These are phyloP conservation scores for Neogobius melanostomus DNA, from an alignment of 2,113 vertebrate genomes.

Conservation along the genomic window DNA sequence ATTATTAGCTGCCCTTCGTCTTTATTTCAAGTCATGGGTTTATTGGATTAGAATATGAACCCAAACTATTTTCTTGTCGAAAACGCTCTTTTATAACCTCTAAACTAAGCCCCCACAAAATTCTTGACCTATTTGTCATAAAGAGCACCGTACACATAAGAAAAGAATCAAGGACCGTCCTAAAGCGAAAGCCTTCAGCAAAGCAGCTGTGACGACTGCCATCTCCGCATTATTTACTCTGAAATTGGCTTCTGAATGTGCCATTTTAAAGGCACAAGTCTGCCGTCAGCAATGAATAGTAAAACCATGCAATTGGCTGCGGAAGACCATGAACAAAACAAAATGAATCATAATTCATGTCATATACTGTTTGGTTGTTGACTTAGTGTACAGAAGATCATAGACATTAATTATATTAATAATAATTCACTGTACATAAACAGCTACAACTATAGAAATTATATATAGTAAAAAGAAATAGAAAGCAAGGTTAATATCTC, in stretches of 20 bases:
- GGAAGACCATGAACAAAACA: background rate
- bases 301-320: background rate
- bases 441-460: no score
- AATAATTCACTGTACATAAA: no score
- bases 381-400: background rate
- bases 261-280: background rate
- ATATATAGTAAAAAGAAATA: no score
- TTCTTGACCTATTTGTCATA: slow-evolving; percentile 41
- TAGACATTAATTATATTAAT: no score
- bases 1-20: no score
- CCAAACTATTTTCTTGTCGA: background rate
- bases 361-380: background rate
- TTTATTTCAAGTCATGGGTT: no score
- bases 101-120: slow-evolving; percentile 5
- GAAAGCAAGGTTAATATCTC: no score
- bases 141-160: slow-evolving; percentile 20
- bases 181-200: slow-evolving; percentile 2
- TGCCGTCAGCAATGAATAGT: background rate
- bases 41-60: no score
- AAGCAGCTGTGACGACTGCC: slow-evolving; percentile 24
- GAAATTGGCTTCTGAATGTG: slow-evolving; percentile 7
- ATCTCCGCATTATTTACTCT: slow-evolving; percentile 9
- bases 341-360: background rate
- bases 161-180: slow-evolving; percentile 17
- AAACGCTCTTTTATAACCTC: slow-evolving; percentile 4